Percentiles rank a stretch among this genome's conserved stretches.
phyloP scores from a whole-genome alignment of 2,888 invertebrate genomes.

The Scrobipalpa atriplicella region DNA sequence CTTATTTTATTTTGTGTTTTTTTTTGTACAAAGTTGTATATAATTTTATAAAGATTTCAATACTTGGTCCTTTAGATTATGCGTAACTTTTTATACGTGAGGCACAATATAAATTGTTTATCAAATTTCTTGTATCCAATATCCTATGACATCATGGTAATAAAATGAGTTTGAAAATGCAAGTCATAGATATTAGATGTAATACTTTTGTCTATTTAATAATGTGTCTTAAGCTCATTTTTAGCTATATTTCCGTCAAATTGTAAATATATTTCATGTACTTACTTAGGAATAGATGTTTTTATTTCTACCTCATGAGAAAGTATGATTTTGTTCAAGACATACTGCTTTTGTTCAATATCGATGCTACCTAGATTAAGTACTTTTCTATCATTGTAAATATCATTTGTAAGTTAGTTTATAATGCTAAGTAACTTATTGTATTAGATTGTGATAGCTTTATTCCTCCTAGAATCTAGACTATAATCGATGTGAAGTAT shows the following conservation, averaged over 20 bases:
- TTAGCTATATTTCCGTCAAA: slow-evolving; percentile 15
- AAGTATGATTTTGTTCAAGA: slow-evolving; percentile 46
- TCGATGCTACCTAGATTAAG: slow-evolving; percentile 31
- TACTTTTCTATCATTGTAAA: slow-evolving; percentile 47
- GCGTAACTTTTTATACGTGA: background rate
- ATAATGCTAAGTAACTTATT: slow-evolving; percentile 63
- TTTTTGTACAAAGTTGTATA: slow-evolving; percentile 76
- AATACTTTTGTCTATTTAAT: too few relatives aligned
- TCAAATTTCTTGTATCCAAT: background rate
- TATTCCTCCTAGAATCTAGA: slow-evolving; percentile 51
- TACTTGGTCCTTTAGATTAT: background rate
- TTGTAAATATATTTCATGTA: slow-evolving; percentile 43
- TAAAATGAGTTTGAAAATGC: too few relatives aligned
- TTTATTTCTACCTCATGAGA: slow-evolving; percentile 78
- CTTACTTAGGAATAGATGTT: slow-evolving; percentile 54
- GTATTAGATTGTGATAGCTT: slow-evolving; percentile 75
- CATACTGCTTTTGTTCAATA: slow-evolving; percentile 39
- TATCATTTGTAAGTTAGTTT: slow-evolving; percentile 45
- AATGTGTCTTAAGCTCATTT: too few relatives aligned
- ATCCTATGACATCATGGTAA: background rate
- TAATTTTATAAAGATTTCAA: slow-evolving; percentile 52
- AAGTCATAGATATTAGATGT: too few relatives aligned
- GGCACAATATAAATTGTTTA: background rate
- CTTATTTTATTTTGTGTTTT: slow-evolving; percentile 67
- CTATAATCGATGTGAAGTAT: slow-evolving; percentile 41